Base-by-base conservation (phyloP, 1,140 invertebrate genomes). In the Pomacea maculata region DNA sequence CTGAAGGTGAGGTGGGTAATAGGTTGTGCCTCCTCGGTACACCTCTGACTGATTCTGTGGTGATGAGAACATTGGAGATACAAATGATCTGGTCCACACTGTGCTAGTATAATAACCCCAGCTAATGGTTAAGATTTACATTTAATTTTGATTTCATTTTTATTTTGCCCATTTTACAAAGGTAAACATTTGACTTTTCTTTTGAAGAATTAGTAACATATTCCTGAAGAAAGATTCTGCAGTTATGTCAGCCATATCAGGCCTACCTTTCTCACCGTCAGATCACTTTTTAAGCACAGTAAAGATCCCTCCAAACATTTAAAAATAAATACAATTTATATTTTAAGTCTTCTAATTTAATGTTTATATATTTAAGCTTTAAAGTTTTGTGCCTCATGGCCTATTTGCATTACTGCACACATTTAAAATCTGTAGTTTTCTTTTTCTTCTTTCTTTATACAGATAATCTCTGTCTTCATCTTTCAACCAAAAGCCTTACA, bases 1-100 rank as follows among this genome's bases (percentile, higher is more conserved):
- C 65, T 88, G 87, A 19, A 88, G 65, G 61, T 88, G 83, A 29
- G 87, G 86, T 12, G 86, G 77, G 78, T 86, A 88, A 72, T 88
- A 88, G 0, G 84, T 87, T 1, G 86, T 88, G n/a, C 86, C 87
- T 17, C 86, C 84, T 74, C 85, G 72, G 77, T 83, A 85, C 68
- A 85, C 74, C 65, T 86, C 82, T 25, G 78, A 75, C 82, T 72
- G 78, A 15, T 11, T 70, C 77, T 78, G 77, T 15, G 70, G 54
- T 34, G 68, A 34, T 54, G 19, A 12, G 34, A 55, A 45, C 21
- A 61, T 61, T 17, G 11, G 57, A 61, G 57, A 61, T 70, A 45
- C 34, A 45, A 45, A 45, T 45, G 34, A 45, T 45, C 34, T 45
- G 34, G 34, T 45, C 34, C 34, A 45, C 6, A 45, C 34, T 45